Conservation (phyloP, 2,113 vertebrate genomes). For the Sclerurus mexicanus region DNA sequence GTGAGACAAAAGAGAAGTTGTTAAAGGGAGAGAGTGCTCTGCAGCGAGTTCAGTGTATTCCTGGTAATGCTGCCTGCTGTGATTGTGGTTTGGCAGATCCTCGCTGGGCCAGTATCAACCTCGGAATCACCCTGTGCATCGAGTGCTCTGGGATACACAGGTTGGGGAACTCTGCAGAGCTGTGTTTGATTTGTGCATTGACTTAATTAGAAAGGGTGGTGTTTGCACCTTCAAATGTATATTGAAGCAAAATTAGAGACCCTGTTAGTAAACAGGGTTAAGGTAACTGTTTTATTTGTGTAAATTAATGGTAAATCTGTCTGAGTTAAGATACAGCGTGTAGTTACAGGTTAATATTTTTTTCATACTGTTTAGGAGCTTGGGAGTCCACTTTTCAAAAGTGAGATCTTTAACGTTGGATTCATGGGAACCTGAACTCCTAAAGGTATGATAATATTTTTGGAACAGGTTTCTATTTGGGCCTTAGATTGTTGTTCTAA, state of each 20-base stretch:
- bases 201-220: background rate
- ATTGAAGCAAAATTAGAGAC: background rate
- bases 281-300: background rate
- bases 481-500: background rate
- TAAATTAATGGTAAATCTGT: background rate
- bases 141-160: constrained; percentile 98
- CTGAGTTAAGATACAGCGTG: background rate
- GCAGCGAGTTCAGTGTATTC: constrained; percentile 87
- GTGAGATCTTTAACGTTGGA: constrained; percentile 95
- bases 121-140: constrained; percentile 94
- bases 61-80: constrained; percentile 89
- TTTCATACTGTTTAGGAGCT: constrained; percentile 80
- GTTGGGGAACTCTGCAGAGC: constrained; percentile 63
- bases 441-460: constrained; percentile 82
- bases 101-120: constrained; percentile 97
- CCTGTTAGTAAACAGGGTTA: background rate
- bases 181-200: background rate
- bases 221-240: background rate
- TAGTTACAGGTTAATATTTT: background rate
- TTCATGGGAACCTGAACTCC: constrained; percentile 94
- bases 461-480: background rate
- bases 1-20: constrained; percentile 86
- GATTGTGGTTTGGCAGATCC: constrained; percentile 93
- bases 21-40: constrained; percentile 93
- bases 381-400: constrained; percentile 97